Evolutionary conservation across 2,888 invertebrate genomes (phyloP).

Genomic region (Theretra japonica): DNA sequence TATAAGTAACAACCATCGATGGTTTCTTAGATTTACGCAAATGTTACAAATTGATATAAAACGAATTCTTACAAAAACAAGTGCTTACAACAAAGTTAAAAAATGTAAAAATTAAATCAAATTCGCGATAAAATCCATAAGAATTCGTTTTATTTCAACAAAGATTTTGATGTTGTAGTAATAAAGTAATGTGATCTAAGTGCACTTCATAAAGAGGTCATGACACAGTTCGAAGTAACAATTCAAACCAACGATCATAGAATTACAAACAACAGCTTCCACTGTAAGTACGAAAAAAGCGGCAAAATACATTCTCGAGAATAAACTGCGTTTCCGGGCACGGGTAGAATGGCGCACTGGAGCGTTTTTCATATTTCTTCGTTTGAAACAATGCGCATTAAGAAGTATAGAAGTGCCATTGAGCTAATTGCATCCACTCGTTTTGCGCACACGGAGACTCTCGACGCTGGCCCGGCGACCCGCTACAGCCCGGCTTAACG

Average conservation of each 20-base stretch:
- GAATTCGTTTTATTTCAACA: too few species aligned
- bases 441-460: neutral
- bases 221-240: neutral
- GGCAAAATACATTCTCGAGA: neutral
- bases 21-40: too few species aligned
- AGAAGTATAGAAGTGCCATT: conserved; percentile 7
- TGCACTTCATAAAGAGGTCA: too few species aligned
- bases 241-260: neutral
- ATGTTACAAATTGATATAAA: too few species aligned
- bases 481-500: neutral
- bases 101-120: too few species aligned
- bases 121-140: too few species aligned
- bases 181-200: too few species aligned
- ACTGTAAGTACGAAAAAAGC: neutral
- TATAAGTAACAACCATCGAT: too few species aligned
- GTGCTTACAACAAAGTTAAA: too few species aligned
- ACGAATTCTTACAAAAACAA: too few species aligned
- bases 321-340: neutral
- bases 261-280: neutral
- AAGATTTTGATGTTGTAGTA: too few species aligned
- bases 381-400: conserved; percentile 15
- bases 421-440: conserved; percentile 10
- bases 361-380: conserved; percentile 18
- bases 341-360: neutral
- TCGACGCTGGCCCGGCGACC: neutral